Base-by-base conservation (phyloP, 2,113 vertebrate genomes). In the Sclerurus mexicanus region DNA sequence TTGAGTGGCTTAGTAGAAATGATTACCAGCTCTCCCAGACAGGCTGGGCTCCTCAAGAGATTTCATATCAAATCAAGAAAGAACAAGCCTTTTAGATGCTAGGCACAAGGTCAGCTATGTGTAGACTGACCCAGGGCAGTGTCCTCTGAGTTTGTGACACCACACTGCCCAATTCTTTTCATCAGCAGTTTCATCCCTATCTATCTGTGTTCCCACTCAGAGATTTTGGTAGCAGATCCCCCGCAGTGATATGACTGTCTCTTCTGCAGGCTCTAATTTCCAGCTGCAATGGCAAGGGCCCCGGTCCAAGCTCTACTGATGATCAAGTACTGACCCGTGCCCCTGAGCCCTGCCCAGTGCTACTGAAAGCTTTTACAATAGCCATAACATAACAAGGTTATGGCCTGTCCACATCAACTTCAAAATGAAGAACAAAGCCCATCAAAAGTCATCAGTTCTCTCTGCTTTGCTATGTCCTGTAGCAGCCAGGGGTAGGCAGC, bases 51-150 rank as follows among this genome's bases (percentile, higher is more conserved):
- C 9, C 52, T 67, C 21, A 30, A 37, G 37, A 44, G 53, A 75
- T 30, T 93, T 81, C 3, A 31, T 67, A 84, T 84, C 31, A 64
- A 68, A 50, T 18, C 46, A 73, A 69, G 50, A 18, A 30, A 56
- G 40, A 86, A n/a, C 1, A 10, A 92, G 35, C 7, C 44, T 19
- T 40, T 72, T 73, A 27, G 35, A 50, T 21, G 27, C 8, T 5
- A 76, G 16, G 62, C 28, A 71, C 7, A 66, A 74, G 60, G 7
- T 23, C 53, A 90, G 19, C 28, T 44, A 14, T 3, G 6, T 3
- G 4, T n/a, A 91, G 47, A 21, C 17, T 37, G 44, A 79, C 11
- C 16, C 0, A 0, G 11, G 6, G 27, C 28, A 44, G 6, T 1
- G 9, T 35, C 39, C n/a, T 64, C 15, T 28, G 27, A 50, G 30